Percentiles rank a stretch among this genome's conserved stretches.
Evolutionary conservation across 2,888 invertebrate species (phyloP).

Genomic region (Priapulus caudatus): DNA sequence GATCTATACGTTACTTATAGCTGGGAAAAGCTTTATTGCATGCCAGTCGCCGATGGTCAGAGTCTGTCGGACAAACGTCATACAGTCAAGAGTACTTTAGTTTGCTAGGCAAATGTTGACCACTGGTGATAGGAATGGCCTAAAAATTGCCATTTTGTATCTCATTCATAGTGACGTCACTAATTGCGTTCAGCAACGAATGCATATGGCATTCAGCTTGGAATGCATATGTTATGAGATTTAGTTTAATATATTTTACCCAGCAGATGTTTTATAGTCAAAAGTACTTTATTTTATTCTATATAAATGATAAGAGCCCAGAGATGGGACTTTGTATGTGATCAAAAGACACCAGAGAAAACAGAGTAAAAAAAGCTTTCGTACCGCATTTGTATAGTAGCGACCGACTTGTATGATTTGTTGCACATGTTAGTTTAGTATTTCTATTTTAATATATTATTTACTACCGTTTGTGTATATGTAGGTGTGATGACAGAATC

Average conservation of each 20-base stretch:
- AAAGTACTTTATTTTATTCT: conserved; percentile 3
- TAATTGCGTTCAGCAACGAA: too few species aligned
- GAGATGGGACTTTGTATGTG: not conserved
- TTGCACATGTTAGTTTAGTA: conserved; percentile 3
- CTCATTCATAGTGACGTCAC: not conserved
- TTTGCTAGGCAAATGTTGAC: too few species aligned
- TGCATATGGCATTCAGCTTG: too few species aligned
- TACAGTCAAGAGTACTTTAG: too few species aligned
- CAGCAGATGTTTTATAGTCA: conserved; percentile 3
- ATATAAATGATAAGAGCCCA: conserved; percentile 1
- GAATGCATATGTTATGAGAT: conserved; percentile 3
- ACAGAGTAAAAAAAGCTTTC: conserved; percentile 1
- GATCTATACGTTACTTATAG: too few species aligned
- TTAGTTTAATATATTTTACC: conserved; percentile 1
- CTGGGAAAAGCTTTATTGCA: too few species aligned
- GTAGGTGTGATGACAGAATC: not conserved
- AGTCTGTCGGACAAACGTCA: too few species aligned
- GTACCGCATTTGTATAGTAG: too few species aligned
- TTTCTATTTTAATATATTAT: not conserved
- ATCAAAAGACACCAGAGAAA: not conserved
- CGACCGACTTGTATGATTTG: conserved; percentile 3
- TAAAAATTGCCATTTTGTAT: not conserved
- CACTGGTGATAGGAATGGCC: not conserved
- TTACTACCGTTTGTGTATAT: conserved; percentile 1
- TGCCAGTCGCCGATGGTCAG: too few species aligned